Conservation (phyloP, 2,888 invertebrate species). For the Clunio marinus region DNA sequence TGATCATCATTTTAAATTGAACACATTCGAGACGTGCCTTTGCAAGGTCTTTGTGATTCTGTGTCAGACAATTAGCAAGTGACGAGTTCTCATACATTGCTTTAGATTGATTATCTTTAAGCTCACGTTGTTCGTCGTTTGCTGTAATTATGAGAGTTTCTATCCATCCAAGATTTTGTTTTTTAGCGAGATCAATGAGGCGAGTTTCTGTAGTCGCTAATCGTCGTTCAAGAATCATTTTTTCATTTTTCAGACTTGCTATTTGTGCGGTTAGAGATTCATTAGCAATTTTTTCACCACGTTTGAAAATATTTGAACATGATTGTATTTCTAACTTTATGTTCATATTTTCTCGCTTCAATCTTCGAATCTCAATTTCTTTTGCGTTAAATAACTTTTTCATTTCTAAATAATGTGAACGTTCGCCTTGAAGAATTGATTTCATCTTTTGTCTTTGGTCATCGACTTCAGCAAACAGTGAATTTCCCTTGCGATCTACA, state of each 20-base stretch:
- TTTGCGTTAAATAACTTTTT: conserved; percentile 48
- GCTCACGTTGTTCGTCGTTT: conserved; percentile 49
- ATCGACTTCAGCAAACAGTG: conserved; percentile 62
- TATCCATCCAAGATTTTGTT: conserved; percentile 48
- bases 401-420: conserved; percentile 56
- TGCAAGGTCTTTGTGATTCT: conserved; percentile 47
- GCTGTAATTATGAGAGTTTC: conserved; percentile 42
- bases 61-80: conserved; percentile 47
- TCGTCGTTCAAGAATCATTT: conserved; percentile 46
- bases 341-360: conserved; percentile 49
- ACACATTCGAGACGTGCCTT: conserved; percentile 43
- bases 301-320: conserved; percentile 42
- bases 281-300: conserved; percentile 39
- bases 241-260: conserved; percentile 45
- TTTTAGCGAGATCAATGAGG: conserved; percentile 45
- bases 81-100: too few relatives aligned
- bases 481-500: conserved; percentile 60
- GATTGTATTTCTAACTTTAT: conserved; percentile 49
- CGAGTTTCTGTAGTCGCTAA: conserved; percentile 46
- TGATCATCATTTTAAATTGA: neutral
- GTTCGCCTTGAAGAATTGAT: conserved; percentile 57
- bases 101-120: conserved; percentile 48
- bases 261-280: conserved; percentile 49
- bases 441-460: conserved; percentile 63
- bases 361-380: conserved; percentile 48